Conservation (phyloP, 2,888 invertebrate species). For the Pseudolycoriella hygida region DNA sequence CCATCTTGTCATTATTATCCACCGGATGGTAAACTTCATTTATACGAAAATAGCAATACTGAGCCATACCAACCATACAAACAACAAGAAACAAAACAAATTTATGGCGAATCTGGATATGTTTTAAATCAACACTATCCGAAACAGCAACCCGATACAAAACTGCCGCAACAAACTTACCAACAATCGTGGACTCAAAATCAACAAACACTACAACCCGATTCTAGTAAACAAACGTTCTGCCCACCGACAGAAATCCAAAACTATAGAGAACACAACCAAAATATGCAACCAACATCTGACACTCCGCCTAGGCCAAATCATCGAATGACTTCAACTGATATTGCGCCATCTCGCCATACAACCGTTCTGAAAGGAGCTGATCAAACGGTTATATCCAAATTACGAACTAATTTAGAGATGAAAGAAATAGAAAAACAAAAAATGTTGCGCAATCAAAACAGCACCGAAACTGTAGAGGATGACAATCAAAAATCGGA, state of each 20-base stretch:
- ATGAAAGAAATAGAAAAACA: constrained; percentile 38
- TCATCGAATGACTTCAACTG: too few species aligned
- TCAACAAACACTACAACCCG: too few species aligned
- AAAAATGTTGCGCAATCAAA: constrained; percentile 25
- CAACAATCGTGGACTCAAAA: constrained; percentile 10
- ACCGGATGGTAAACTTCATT: too few species aligned
- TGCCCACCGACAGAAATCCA: too few species aligned
- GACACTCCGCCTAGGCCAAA: too few species aligned
- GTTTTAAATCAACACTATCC: constrained; percentile 8
- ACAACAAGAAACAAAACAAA: not conserved
- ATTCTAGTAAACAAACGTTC: too few species aligned
- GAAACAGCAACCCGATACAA: not conserved
- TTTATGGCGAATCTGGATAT: not conserved
- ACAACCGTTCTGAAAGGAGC: constrained; percentile 28
- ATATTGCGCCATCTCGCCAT: constrained; percentile 9
- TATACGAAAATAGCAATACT: not conserved
- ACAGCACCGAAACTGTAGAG: constrained; percentile 10
- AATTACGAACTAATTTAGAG: constrained; percentile 53
- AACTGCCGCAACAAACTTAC: constrained; percentile 9
- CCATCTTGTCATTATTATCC: too few species aligned
- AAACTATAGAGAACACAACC: too few species aligned
- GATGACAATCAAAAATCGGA: constrained; percentile 17
- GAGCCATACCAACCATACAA: constrained; percentile 1
- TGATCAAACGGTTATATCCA: constrained; percentile 52
- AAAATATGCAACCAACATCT: too few species aligned